phyloP scores from a whole-genome alignment of 2,797 vertebrate genomes.

The Syngnathus acus region DNA sequence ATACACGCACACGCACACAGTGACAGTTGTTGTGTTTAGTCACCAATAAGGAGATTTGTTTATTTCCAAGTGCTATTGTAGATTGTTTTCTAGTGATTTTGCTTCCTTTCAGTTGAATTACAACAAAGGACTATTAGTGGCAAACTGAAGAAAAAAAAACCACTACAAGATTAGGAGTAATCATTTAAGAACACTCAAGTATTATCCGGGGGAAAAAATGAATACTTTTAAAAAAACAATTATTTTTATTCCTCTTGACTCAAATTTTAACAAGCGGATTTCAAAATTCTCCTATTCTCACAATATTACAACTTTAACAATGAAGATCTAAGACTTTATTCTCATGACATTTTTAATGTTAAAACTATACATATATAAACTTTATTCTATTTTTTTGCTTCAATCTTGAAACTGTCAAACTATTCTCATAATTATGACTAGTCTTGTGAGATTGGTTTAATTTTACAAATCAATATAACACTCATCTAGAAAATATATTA shows the following conservation, averaged over 20 bases:
- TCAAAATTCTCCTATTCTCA: not conserved
- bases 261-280: not conserved
- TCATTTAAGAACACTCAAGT: not conserved
- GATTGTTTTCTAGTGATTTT: constrained; percentile 42
- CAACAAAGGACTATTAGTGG: constrained; percentile 3
- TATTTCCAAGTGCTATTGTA: constrained; percentile 52
- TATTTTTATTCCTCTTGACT: not conserved
- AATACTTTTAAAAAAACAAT: not conserved
- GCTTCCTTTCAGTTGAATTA: constrained; percentile 29
- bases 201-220: not conserved
- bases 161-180: not conserved
- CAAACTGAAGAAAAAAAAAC: not conserved
- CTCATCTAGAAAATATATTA: no score
- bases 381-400: not conserved
- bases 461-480: no score
- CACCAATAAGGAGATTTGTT: constrained; percentile 52
- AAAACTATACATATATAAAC: no score
- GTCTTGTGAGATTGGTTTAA: no score
- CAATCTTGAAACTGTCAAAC: not conserved
- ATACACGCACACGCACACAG: constrained; percentile 5
- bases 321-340: not conserved
- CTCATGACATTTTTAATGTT: not conserved
- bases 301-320: not conserved
- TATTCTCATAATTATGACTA: no score
- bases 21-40: constrained; percentile 50